Conservation (phyloP, 2,113 vertebrate genomes). For the Elephas maximus region DNA sequence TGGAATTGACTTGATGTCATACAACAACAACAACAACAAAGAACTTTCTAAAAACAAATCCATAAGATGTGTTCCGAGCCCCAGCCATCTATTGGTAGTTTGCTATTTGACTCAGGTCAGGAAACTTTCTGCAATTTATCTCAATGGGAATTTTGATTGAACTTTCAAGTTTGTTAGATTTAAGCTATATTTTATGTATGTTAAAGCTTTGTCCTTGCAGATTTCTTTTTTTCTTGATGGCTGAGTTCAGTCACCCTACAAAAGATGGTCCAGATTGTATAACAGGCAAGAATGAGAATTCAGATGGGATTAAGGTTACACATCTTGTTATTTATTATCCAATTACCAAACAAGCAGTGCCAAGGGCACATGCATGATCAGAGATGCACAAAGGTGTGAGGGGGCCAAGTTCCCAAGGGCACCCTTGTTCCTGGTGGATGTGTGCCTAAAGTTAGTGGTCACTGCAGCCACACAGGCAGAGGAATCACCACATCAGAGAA, state of each 20-base stretch:
- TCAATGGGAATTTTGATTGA: conserved; percentile 34
- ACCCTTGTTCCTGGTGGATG: not conserved
- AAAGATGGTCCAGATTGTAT: conserved; percentile 30
- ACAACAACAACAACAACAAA: not conserved
- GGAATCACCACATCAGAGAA: not conserved
- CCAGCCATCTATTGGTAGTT: not conserved
- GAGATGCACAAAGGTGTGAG: not conserved
- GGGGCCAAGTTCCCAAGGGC: not conserved
- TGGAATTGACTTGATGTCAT: too few relatives aligned
- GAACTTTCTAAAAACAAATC: not conserved
- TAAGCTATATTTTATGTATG: not conserved
- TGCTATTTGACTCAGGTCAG: conserved; percentile 14
- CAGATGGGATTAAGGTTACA: not conserved
- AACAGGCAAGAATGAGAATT: not conserved
- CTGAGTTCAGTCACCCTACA: not conserved
- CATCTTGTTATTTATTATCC: conserved; percentile 33
- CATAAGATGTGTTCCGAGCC: not conserved
- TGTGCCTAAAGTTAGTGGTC: not conserved
- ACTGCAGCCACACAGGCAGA: not conserved
- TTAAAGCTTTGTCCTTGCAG: not conserved
- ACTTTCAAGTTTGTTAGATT: not conserved
- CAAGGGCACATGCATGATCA: not conserved
- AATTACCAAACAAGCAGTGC: not conserved
- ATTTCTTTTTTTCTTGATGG: not conserved
- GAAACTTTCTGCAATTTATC: not conserved